phyloP scores from a whole-genome alignment of 2,888 invertebrate species.

The Dichetophora obliterata region DNA sequence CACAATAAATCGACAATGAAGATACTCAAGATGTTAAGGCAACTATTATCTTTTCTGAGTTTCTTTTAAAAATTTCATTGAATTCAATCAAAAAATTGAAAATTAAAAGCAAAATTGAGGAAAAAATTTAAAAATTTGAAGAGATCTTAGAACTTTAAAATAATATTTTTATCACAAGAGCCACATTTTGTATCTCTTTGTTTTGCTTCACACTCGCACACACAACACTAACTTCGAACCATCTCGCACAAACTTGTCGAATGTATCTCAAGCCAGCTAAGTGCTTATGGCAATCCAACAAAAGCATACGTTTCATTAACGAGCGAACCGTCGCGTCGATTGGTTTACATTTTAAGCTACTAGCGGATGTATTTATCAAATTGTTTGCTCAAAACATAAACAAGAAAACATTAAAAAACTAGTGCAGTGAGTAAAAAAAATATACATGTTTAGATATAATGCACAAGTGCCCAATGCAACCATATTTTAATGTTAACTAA shows the following conservation, averaged over 20 bases:
- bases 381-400: background rate
- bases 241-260: background rate
- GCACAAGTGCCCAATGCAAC: slow-evolving; percentile 18
- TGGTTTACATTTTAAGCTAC: background rate
- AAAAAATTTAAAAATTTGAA: too few species aligned
- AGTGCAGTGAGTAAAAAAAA: background rate
- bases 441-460: background rate
- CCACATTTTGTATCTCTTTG: too few species aligned
- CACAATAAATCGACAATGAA: too few species aligned
- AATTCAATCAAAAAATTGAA: too few species aligned
- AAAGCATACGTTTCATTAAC: slow-evolving; percentile 28
- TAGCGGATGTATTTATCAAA: background rate
- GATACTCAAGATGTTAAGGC: too few species aligned
- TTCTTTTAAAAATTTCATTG: too few species aligned
- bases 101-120: too few species aligned
- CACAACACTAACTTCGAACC: background rate
- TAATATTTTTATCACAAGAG: too few species aligned
- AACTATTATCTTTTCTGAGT: too few species aligned
- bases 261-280: background rate
- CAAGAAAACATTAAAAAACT: background rate
- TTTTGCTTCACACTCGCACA: background rate
- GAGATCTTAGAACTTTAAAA: too few species aligned
- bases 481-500: background rate
- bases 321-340: slow-evolving; percentile 21
- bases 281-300: slow-evolving; percentile 7